A percentile compares a stretch with the other conserved stretches of the same genome.
Evolutionary conservation across 2,888 invertebrate genomes (phyloP).

Genomic region (Epinotia demarniana): DNA sequence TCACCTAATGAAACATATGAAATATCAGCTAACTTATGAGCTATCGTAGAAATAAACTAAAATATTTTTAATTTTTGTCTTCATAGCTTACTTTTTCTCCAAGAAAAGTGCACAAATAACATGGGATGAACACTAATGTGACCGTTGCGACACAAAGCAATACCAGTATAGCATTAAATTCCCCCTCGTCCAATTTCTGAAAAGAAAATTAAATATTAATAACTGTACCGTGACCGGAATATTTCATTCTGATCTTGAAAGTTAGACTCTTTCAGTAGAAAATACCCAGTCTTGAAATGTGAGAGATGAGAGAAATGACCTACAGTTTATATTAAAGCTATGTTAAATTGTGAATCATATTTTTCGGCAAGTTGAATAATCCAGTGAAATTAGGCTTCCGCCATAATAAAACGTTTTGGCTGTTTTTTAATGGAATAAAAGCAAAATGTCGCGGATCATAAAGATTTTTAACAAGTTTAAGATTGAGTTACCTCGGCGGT

Average conservation of each 20-base stretch:
- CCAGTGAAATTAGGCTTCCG: neutral
- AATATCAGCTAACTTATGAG: neutral
- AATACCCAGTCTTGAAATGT: slow-evolving; percentile 12
- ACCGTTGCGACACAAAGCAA: slow-evolving; percentile 53
- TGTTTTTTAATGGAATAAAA: slow-evolving; percentile 23
- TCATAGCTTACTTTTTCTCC: slow-evolving; percentile 53
- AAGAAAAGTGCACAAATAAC: slow-evolving; percentile 58
- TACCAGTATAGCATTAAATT: slow-evolving; percentile 56
- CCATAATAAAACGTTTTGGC: slow-evolving; percentile 4
- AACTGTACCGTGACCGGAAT: slow-evolving; percentile 29
- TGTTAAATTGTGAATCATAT: neutral
- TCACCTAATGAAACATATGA: slow-evolving; percentile 51
- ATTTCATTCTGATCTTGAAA: slow-evolving; percentile 25
- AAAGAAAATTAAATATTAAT: slow-evolving; percentile 45
- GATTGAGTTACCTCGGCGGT: slow-evolving; percentile 56
- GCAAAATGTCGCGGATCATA: slow-evolving; percentile 21
- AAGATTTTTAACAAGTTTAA: slow-evolving; percentile 42
- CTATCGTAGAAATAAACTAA: neutral
- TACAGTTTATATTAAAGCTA: neutral
- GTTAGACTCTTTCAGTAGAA: slow-evolving; percentile 16
- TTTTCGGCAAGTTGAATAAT: neutral
- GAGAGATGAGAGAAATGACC: neutral
- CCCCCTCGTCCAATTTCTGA: slow-evolving; percentile 58
- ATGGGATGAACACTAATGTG: slow-evolving; percentile 55
- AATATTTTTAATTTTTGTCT: neutral